These are phyloP conservation scores for Cyclura pinguis DNA, from an alignment of 2,797 vertebrate genomes.

Conservation along the genomic window DNA sequence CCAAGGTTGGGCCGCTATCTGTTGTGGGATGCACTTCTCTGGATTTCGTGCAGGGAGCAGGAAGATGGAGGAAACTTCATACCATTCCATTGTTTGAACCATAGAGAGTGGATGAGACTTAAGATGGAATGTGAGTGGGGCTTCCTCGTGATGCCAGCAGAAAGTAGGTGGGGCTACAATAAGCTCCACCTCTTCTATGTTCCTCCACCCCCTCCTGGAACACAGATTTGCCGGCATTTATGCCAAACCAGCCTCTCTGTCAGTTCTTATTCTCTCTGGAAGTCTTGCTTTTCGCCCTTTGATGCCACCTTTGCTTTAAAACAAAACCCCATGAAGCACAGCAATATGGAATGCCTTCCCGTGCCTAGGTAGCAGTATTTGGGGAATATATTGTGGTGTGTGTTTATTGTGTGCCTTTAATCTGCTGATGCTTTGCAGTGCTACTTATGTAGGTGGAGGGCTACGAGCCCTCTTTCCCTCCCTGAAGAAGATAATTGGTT, in stretches of 20 bases:
- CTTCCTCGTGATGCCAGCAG: background rate
- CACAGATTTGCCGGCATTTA: background rate
- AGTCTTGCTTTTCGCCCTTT: background rate
- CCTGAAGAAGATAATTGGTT: conserved; percentile 69
- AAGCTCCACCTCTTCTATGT: background rate
- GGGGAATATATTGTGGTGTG: background rate
- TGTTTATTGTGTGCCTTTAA: conserved; percentile 43
- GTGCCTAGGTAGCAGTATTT: background rate
- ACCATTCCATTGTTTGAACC: no score
- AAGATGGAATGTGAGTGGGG: background rate
- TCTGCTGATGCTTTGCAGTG: conserved; percentile 51
- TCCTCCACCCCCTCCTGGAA: background rate
- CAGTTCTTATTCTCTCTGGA: background rate
- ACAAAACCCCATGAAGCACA: background rate
- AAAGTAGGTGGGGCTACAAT: background rate
- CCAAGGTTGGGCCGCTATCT: no score
- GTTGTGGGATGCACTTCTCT: no score
- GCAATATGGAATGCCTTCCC: no score
- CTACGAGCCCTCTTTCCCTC: conserved; percentile 40
- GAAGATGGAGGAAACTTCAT: no score
- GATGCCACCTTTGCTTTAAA: background rate
- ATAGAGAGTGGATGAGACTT: background rate
- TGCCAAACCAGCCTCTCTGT: no score
- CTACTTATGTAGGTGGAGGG: conserved; percentile 62
- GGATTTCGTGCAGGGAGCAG: no score